Percentiles rank a stretch among this genome's conserved stretches.
Conservation (phyloP, 2,797 vertebrate genomes). For the Vultur gryphus region DNA sequence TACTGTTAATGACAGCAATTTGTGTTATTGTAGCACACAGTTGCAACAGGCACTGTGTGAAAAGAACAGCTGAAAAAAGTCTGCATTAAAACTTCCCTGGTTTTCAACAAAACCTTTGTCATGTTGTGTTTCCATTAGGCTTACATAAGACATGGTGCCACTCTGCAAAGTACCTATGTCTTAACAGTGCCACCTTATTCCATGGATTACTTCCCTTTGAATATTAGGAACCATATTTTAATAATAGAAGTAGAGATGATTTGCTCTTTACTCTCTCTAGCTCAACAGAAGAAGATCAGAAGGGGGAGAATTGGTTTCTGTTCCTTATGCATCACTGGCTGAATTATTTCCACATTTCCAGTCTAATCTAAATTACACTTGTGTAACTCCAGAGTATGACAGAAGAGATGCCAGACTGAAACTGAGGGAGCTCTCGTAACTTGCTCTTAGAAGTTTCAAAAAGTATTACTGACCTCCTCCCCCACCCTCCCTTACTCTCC, state of each 20-base stretch:
- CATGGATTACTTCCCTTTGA: background rate
- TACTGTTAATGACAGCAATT: background rate
- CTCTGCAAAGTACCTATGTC: background rate
- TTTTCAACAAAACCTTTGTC: background rate
- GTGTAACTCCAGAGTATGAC: background rate
- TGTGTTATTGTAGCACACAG: background rate
- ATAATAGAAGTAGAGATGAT: background rate
- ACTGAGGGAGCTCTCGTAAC: background rate
- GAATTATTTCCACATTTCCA: slow-evolving; percentile 42
- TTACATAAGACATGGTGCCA: background rate
- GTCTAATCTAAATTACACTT: slow-evolving; percentile 19
- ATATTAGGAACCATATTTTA: background rate
- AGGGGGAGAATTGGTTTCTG: background rate
- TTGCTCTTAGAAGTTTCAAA: background rate
- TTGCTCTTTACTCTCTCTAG: background rate
- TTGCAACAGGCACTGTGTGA: background rate
- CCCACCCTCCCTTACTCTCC: background rate
- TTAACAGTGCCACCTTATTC: background rate
- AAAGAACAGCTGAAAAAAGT: background rate
- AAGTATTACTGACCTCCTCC: background rate
- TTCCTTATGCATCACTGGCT: background rate
- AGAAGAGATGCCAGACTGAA: background rate
- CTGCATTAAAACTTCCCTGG: background rate
- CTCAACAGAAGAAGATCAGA: background rate
- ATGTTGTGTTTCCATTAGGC: background rate